phyloP scores from a whole-genome alignment of 64 coral and sea anemone species.

The Trachythela sp. region DNA sequence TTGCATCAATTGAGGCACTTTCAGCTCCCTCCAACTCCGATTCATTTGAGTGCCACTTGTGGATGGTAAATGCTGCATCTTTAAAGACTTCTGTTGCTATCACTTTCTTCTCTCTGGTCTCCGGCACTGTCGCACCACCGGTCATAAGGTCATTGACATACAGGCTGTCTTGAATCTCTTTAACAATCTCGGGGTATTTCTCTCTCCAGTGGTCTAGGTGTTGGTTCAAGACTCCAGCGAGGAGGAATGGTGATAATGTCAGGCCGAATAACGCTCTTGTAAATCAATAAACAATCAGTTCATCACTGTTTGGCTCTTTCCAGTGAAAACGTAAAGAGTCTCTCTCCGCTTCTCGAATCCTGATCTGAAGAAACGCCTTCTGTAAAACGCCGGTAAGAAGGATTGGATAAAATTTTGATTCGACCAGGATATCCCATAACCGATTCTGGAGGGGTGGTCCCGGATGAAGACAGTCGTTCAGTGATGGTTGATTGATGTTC shows the following conservation, averaged over 20 bases:
- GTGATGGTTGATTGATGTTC: neutral
- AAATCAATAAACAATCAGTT: neutral
- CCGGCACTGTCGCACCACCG: neutral
- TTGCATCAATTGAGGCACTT: neutral
- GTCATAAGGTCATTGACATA: neutral
- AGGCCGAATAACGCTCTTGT: neutral
- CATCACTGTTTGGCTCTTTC: neutral
- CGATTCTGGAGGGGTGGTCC: neutral
- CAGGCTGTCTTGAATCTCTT: neutral
- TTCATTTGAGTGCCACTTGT: constrained; percentile 7
- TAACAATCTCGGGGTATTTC: neutral
- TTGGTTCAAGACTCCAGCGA: neutral
- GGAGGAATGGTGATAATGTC: neutral
- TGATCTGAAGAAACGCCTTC: neutral
- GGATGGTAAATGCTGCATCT: neutral
- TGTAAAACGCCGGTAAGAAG: neutral
- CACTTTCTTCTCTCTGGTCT: neutral
- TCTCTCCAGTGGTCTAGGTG: neutral
- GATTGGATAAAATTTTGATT: neutral
- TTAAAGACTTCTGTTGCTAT: neutral
- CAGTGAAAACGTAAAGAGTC: neutral
- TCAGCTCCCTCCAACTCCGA: neutral
- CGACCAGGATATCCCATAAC: neutral
- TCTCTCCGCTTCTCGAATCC: neutral
- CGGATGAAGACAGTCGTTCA: neutral